Percentiles rank a stretch among this genome's conserved stretches.
phyloP scores from a whole-genome alignment of 2,113 vertebrate genomes.

The Solea senegalensis region DNA sequence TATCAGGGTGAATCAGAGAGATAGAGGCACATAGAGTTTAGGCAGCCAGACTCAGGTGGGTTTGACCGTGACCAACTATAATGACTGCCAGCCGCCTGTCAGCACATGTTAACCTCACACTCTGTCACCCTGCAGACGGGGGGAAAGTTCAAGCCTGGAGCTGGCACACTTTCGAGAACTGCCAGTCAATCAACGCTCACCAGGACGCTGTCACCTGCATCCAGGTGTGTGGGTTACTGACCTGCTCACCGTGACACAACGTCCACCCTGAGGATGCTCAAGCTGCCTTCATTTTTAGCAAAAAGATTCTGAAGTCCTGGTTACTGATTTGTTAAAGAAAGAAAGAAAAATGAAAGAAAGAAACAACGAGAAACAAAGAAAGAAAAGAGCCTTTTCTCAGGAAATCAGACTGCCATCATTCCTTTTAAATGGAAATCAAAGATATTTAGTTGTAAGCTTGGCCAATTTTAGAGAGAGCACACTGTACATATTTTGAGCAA shows the following conservation, averaged over 20 bases:
- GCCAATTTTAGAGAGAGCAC: constrained; percentile 51
- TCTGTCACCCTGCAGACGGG: constrained; percentile 77
- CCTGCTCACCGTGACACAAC: constrained; percentile 6
- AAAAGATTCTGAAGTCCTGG: constrained; percentile 35
- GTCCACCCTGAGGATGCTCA: constrained; percentile 23
- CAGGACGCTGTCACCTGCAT: constrained; percentile 80
- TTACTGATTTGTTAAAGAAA: constrained; percentile 34
- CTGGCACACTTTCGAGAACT: constrained; percentile 80
- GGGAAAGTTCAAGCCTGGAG: constrained; percentile 86
- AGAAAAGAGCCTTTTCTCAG: constrained; percentile 27
- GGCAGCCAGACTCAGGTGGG: constrained; percentile 68
- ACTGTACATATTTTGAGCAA: constrained; percentile 49
- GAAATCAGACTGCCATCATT: constrained; percentile 46
- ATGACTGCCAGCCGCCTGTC: constrained; percentile 68
- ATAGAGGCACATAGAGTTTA: constrained; percentile 45
- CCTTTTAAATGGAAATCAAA: constrained; percentile 65
- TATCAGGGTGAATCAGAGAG: constrained; percentile 40
- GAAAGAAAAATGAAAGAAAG: too few species aligned
- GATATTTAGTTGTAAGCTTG: constrained; percentile 58
- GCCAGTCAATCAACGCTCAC: constrained; percentile 82
- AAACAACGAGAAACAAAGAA: too few species aligned
- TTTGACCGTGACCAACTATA: constrained; percentile 54
- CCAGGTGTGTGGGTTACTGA: constrained; percentile 73
- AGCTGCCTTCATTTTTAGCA: constrained; percentile 16
- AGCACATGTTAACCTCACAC: constrained; percentile 59